Percentiles rank a stretch among this genome's conserved stretches.
phyloP scores from a whole-genome alignment of 2,113 vertebrate species.

The Aptenodytes patagonicus region DNA sequence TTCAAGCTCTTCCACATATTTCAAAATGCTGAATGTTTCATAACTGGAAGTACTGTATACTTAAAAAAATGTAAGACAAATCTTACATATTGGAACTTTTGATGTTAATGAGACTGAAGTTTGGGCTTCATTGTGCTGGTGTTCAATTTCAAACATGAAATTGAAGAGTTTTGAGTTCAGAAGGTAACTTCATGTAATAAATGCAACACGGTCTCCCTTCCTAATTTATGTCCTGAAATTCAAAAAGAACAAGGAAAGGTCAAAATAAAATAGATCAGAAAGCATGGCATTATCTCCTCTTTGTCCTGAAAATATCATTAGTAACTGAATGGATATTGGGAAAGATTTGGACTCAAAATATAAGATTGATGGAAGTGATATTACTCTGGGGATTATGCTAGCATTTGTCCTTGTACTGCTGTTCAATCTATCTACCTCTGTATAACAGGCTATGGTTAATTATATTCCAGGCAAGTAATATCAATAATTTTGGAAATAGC shows the following conservation, averaged over 20 bases:
- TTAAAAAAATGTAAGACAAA: not conserved
- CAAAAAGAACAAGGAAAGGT: not conserved
- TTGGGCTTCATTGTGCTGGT: not conserved
- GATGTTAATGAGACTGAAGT: not conserved
- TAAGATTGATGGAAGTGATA: not conserved
- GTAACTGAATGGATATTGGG: not conserved
- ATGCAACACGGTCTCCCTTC: not conserved
- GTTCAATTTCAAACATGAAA: not conserved
- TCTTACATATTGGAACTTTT: not conserved
- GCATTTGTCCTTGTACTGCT: not conserved
- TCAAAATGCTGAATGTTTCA: not conserved
- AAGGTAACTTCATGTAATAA: not conserved
- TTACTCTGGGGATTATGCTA: not conserved
- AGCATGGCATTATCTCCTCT: not conserved
- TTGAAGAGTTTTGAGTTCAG: not conserved
- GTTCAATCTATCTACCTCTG: not conserved
- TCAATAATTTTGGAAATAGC: not conserved
- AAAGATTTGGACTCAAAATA: not conserved
- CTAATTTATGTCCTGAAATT: not conserved
- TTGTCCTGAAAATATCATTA: not conserved
- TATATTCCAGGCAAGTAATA: not conserved
- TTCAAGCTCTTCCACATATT: not conserved
- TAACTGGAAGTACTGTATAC: not conserved
- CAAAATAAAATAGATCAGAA: not conserved
- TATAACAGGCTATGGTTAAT: not conserved